A percentile compares a stretch with the other conserved stretches of the same genome.
These are phyloP conservation scores for Vombatus ursinus DNA, from an alignment of 2,113 vertebrate genomes.

Conservation along the genomic window DNA sequence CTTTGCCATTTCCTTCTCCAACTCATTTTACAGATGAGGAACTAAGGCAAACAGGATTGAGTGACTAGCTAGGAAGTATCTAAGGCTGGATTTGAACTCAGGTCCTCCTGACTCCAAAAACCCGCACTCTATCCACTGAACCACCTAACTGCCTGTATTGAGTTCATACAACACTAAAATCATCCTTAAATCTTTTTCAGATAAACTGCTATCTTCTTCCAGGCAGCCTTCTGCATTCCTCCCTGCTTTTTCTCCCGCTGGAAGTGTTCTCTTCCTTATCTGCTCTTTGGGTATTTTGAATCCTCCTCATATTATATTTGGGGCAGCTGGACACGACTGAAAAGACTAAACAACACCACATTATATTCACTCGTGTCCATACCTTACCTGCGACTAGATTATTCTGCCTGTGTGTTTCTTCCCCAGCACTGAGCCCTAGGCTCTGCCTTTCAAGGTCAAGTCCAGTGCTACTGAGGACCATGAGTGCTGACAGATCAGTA, in stretches of 20 bases:
- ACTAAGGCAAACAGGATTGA: background rate
- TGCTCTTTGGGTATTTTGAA: background rate
- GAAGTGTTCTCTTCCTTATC: background rate
- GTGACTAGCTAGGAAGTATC: background rate
- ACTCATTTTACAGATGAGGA: background rate
- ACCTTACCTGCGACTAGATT: background rate
- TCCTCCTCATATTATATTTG: background rate
- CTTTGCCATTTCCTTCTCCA: background rate
- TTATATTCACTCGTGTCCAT: background rate
- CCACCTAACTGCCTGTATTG: background rate
- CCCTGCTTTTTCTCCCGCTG: background rate
- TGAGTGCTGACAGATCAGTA: background rate
- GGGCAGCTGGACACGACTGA: too few relatives aligned
- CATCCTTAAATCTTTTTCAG: background rate
- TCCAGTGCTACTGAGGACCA: background rate
- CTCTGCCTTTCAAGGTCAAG: background rate
- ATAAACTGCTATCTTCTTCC: background rate
- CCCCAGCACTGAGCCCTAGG: background rate
- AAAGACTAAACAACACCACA: too few relatives aligned
- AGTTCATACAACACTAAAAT: background rate
- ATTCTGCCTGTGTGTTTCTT: background rate
- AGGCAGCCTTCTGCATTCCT: background rate
- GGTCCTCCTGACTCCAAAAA: too few relatives aligned
- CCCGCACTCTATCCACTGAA: background rate
- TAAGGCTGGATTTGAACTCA: background rate